Percentiles rank a stretch among this genome's conserved stretches.
Evolutionary conservation across 2,113 vertebrate species (phyloP).

Genomic region (Epinephelus moara): DNA sequence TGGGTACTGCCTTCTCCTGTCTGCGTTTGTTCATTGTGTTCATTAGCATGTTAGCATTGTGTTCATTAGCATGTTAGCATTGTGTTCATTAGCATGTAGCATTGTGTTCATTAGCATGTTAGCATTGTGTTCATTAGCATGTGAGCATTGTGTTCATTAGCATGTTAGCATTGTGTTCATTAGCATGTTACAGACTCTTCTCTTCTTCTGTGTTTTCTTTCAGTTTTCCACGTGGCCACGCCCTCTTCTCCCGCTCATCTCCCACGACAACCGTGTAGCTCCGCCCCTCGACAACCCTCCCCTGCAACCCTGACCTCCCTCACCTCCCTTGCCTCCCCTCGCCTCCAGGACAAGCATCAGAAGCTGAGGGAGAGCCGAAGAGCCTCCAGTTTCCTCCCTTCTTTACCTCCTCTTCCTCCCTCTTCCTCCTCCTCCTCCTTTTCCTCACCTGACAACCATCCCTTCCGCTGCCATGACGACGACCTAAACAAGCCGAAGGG

Average conservation of each 20-base stretch:
- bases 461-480: slow-evolving; percentile 62
- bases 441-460: slow-evolving; percentile 53
- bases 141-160: no score
- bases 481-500: slow-evolving; percentile 91
- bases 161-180: no score
- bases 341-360: slow-evolving; percentile 91
- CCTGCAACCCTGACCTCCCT: slow-evolving; percentile 70
- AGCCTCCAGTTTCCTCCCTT: slow-evolving; percentile 81
- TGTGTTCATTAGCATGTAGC: no score
- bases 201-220: slow-evolving; percentile 35
- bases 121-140: no score
- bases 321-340: slow-evolving; percentile 75
- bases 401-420: slow-evolving; percentile 20
- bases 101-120: no score
- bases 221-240: slow-evolving; percentile 78
- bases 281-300: slow-evolving; percentile 50
- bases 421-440: slow-evolving; percentile 48
- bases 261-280: slow-evolving; percentile 41
- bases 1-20: no score
- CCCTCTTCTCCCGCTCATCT: slow-evolving; percentile 37
- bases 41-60: no score
- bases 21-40: no score
- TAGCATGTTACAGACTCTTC: no score
- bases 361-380: slow-evolving; percentile 90
- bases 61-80: no score